A percentile compares a stretch with the other conserved stretches of the same genome.
These are phyloP conservation scores for Lobophora halterata DNA, from an alignment of 2,888 invertebrate genomes.

Conservation along the genomic window DNA sequence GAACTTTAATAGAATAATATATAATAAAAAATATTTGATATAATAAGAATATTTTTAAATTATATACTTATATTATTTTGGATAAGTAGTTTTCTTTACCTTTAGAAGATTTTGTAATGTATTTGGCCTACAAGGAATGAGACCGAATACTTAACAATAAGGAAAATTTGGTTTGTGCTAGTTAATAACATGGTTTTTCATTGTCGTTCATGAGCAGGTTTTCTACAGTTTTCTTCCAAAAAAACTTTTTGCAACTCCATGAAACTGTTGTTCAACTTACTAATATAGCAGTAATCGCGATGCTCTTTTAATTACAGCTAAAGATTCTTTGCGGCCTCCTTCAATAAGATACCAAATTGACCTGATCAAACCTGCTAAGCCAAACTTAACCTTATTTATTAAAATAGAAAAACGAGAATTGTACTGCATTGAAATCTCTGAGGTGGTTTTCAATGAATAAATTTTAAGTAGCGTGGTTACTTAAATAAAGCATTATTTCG, in stretches of 20 bases:
- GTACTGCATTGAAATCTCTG: neutral
- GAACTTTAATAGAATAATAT: too few relatives aligned
- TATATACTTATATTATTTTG: too few relatives aligned
- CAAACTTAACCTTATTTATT: constrained; percentile 1
- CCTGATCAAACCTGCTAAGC: neutral
- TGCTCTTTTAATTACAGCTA: constrained; percentile 66
- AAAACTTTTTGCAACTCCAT: constrained; percentile 26
- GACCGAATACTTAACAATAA: too few relatives aligned
- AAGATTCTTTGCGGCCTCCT: constrained; percentile 56
- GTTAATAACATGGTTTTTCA: too few relatives aligned
- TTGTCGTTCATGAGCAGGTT: too few relatives aligned
- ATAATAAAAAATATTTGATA: too few relatives aligned
- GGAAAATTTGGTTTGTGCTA: too few relatives aligned
- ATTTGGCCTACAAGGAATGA: too few relatives aligned
- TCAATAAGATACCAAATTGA: constrained; percentile 12
- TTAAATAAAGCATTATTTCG: neutral
- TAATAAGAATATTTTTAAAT: too few relatives aligned
- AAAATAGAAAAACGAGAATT: neutral
- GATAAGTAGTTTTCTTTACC: too few relatives aligned
- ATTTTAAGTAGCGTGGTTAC: neutral
- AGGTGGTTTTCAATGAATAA: neutral
- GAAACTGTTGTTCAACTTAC: constrained; percentile 47
- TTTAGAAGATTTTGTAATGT: too few relatives aligned
- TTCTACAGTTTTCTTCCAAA: too few relatives aligned
- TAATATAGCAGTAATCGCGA: constrained; percentile 65